phyloP scores from a whole-genome alignment of 2,113 vertebrate species.

The Girardinichthys multiradiatus region DNA sequence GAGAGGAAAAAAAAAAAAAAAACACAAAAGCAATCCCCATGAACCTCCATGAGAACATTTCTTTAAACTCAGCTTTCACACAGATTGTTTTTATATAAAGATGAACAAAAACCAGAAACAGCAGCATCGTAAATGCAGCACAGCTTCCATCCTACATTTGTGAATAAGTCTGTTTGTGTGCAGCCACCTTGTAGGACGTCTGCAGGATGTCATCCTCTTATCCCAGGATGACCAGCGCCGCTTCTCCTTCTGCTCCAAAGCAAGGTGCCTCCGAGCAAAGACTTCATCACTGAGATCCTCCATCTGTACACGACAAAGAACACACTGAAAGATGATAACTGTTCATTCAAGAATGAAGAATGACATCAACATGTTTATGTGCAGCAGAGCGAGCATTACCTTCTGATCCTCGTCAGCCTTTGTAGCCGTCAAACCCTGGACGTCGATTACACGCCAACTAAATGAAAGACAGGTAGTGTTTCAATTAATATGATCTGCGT shows the following conservation, averaged over 20 bases:
- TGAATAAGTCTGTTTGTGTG: background rate
- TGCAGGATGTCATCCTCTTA: conserved; percentile 40
- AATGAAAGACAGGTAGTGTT: conserved; percentile 15
- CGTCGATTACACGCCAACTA: conserved; percentile 87
- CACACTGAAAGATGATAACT: background rate
- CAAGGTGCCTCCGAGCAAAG: conserved; percentile 69
- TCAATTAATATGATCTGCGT: background rate
- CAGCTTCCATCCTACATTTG: background rate
- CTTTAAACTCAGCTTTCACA: conserved; percentile 31
- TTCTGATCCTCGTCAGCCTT: conserved; percentile 65
- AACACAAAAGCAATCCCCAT: conserved; percentile 27
- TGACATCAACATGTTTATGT: background rate
- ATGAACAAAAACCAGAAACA: conserved; percentile 11
- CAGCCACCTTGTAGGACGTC: conserved; percentile 58
- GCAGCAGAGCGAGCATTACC: conserved; percentile 28
- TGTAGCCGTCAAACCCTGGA: conserved; percentile 69
- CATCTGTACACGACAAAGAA: conserved; percentile 48
- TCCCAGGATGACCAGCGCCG: conserved; percentile 58
- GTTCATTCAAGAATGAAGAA: background rate
- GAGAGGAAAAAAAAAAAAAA: conserved; percentile 31
- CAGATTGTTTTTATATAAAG: conserved; percentile 11
- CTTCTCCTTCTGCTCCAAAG: conserved; percentile 71
- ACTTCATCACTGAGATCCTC: conserved; percentile 64
- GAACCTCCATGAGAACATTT: conserved; percentile 16
- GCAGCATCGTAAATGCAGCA: background rate